Evolutionary conservation across 2,888 invertebrate genomes (phyloP).

Genomic region (Rhagonycha lutea): DNA sequence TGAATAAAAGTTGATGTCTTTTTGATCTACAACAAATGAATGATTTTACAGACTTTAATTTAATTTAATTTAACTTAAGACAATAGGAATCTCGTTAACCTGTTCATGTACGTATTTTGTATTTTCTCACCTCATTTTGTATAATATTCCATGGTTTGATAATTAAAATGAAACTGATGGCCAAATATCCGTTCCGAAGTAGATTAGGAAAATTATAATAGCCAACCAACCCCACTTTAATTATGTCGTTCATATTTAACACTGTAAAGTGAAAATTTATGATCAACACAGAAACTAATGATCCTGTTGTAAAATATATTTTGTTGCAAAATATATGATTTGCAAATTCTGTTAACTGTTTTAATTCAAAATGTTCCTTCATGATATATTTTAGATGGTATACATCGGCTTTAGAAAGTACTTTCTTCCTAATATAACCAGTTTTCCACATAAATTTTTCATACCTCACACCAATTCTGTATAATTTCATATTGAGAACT

Average conservation of each 20-base stretch:
- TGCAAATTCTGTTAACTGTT: neutral
- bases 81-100: too few species aligned
- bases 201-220: neutral
- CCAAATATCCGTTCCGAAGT: neutral
- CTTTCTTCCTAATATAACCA: neutral
- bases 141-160: neutral
- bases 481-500: too few species aligned
- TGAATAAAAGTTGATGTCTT: constrained; percentile 31
- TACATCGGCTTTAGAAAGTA: neutral
- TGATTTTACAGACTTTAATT: too few species aligned
- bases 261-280: neutral
- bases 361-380: neutral
- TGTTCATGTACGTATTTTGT: too few species aligned
- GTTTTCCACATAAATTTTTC: too few species aligned
- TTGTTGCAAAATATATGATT: neutral
- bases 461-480: too few species aligned
- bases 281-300: neutral
- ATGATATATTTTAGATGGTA: neutral
- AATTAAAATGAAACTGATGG: neutral
- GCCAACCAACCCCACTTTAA: neutral
- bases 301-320: neutral
- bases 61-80: too few species aligned
- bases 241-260: neutral
- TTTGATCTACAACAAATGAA: constrained; percentile 21
- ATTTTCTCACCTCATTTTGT: neutral